Evolutionary conservation across 2,888 invertebrate genomes (phyloP).

Genomic region (Philaethria dido): DNA sequence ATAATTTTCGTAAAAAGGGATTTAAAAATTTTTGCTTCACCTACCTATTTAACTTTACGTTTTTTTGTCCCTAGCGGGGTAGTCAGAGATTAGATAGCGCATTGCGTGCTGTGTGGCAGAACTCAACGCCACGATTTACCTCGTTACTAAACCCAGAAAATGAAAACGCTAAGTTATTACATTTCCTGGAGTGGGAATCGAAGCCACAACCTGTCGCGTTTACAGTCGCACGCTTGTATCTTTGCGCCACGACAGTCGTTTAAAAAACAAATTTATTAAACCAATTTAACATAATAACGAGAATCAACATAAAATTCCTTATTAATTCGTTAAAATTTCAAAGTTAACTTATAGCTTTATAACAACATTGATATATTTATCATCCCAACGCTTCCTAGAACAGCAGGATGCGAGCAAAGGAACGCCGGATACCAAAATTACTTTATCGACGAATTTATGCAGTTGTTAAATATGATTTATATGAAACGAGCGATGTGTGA

Average conservation of each 20-base stretch:
- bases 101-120: no score
- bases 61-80: not conserved
- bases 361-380: conserved; percentile 43
- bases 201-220: no score
- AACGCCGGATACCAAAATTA: conserved; percentile 74
- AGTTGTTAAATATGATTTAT: conserved; percentile 79
- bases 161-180: no score
- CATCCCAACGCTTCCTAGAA: conserved; percentile 51
- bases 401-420: conserved; percentile 69
- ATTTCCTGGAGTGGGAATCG: no score
- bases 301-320: no score
- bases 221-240: not conserved
- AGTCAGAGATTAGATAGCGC: not conserved
- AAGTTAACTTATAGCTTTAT: conserved; percentile 30
- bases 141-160: no score
- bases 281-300: not conserved
- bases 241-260: not conserved
- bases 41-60: not conserved
- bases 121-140: no score
- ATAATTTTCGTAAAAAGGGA: no score
- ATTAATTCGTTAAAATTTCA: no score
- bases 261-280: no score
- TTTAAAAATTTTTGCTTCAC: no score
- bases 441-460: conserved; percentile 81
- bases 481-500: conserved; percentile 69